phyloP scores from a whole-genome alignment of 2,113 vertebrate species.

The Odocoileus hemionus region DNA sequence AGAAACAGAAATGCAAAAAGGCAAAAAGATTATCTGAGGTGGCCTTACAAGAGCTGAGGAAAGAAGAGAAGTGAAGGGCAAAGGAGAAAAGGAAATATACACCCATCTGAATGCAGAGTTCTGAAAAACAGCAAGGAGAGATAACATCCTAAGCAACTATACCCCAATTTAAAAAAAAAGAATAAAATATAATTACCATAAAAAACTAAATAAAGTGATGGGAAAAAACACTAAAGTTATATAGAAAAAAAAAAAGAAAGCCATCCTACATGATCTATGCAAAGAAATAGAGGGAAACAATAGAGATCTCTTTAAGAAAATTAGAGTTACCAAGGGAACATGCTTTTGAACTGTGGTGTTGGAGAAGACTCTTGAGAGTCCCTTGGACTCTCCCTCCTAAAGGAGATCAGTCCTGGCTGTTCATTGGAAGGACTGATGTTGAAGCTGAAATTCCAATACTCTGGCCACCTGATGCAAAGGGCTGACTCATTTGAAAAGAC shows the following conservation, averaged over 20 bases:
- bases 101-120: not conserved
- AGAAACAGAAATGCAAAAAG: not conserved
- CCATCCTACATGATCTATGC: not conserved
- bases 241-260: not conserved
- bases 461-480: fast-evolving
- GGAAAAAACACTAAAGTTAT: no score
- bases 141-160: not conserved
- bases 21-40: not conserved
- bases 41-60: not conserved
- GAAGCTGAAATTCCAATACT: not conserved
- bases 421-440: not conserved
- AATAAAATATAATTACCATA: no score
- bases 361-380: not conserved
- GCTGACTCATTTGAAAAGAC: not conserved
- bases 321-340: not conserved
- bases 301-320: not conserved
- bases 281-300: not conserved
- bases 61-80: not conserved
- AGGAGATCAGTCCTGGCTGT: not conserved
- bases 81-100: not conserved
- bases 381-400: not conserved
- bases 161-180: no score
- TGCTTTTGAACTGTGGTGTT: not conserved
- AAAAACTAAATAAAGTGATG: no score
- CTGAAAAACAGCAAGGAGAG: not conserved